Evolutionary conservation across 2,888 invertebrate species (phyloP), one percentile per base, ranked within the genome.

Genomic region (Pseudanteris insignis): DNA sequence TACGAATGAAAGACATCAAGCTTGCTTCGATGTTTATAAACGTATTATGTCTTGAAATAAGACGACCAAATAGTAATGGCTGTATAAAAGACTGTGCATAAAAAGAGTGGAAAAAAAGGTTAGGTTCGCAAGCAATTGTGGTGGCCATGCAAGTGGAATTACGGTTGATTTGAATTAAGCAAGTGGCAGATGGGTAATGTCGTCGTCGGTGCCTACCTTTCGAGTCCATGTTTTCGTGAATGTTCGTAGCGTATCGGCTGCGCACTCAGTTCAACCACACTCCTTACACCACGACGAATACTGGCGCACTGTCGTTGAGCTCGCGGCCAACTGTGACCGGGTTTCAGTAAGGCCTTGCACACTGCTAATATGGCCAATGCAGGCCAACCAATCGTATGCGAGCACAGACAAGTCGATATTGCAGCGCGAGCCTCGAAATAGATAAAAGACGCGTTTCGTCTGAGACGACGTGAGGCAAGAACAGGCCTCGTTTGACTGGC

Each of bases 351-450:
- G 59, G 53, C 58, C 58, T 59, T 40, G 58, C 30, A 33, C 50
- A 33, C 40, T 50, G 40, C 50, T 48, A 32, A 50, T 51, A 59
- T 59, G 58, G 58, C 59, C 59, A 60, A 24, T 53, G 26, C 59
- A 59, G 58, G 58, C 58, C 58, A 59, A 18, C 58, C 58, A 59
- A 59, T 59, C 58, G 33, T 51, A 59, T 50, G 46, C 37, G 25
- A 44, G 44, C 58, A 50, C 12, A 13, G 29, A 12, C 38, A 50
- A 58, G 58, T 50, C 58, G 58, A 58, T 58, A 58, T 44, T 44
- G 32, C 30, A 43, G 57, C 50, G 28, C 50, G 32, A 32, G 24
- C 6, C 41, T 8, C n/a, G n/a, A n/a, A n/a, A 3, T 15, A 25
- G 26, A 15, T 33, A 29, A 21, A 34, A 25, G 44, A 25, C 15